These are phyloP conservation scores for Erebia aethiops DNA, from an alignment of 2,888 invertebrate genomes.

Conservation along the genomic window DNA sequence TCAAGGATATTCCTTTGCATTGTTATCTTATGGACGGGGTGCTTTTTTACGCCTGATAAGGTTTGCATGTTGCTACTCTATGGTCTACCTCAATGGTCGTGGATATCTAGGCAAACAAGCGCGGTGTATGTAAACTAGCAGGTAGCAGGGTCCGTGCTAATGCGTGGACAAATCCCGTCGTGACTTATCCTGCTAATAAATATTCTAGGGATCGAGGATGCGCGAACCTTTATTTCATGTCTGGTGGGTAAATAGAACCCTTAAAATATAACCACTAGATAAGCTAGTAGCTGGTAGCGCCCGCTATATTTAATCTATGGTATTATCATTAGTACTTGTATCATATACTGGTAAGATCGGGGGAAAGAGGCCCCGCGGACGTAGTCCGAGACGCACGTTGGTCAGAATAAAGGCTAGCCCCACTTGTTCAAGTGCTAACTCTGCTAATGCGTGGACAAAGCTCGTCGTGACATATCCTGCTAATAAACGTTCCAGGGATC, in stretches of 20 bases:
- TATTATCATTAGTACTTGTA: too few species aligned
- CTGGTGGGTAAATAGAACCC: too few species aligned
- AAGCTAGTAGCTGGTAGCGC: too few species aligned
- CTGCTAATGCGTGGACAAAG: conserved; percentile 80
- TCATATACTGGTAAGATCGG: too few species aligned
- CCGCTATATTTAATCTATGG: too few species aligned
- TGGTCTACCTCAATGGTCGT: conserved; percentile 28
- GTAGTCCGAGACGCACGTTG: too few species aligned
- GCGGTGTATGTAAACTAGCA: conserved; percentile 68
- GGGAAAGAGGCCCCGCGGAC: too few species aligned
- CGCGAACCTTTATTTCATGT: conserved; percentile 51
- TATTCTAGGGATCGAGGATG: conserved; percentile 72
- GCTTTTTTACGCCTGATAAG: background rate
- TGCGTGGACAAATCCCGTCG: conserved; percentile 78
- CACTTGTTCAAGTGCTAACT: conserved; percentile 68
- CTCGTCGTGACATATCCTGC: conserved; percentile 75
- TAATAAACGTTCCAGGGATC: conserved; percentile 80
- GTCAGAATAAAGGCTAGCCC: too few species aligned
- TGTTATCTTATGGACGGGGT: too few species aligned
- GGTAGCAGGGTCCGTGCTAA: conserved; percentile 73
- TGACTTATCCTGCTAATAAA: conserved; percentile 79
- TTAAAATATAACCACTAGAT: background rate
- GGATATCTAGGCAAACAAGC: conserved; percentile 71
- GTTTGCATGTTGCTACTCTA: background rate
- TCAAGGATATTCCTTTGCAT: too few species aligned